Conservation (phyloP, 2,888 invertebrate species). For the Amphipoea lucens region DNA sequence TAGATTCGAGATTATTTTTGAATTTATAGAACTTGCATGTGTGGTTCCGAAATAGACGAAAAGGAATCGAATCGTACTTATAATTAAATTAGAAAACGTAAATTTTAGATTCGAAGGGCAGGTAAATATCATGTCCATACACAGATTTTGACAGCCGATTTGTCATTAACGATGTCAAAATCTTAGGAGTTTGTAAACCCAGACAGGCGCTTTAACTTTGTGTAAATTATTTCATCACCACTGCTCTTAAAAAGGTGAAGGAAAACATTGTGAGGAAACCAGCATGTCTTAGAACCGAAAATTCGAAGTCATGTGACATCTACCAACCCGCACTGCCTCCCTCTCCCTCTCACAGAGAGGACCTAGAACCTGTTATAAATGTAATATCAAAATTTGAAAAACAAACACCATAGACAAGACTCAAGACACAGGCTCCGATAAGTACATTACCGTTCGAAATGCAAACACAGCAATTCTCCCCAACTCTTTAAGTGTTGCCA, state of each 20-base stretch:
- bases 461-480: slow-evolving; percentile 35
- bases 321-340: no score
- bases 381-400: not conserved
- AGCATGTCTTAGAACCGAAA: no score
- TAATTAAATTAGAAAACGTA: not conserved
- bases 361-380: not conserved
- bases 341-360: no score
- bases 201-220: no score
- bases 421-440: not conserved
- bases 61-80: not conserved
- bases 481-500: slow-evolving; percentile 57
- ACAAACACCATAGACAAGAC: not conserved
- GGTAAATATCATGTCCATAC: not conserved
- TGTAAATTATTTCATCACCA: no score
- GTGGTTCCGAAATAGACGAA: not conserved
- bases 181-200: not conserved
- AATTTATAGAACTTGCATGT: not conserved
- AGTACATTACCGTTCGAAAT: slow-evolving; percentile 24
- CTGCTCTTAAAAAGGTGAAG: no score
- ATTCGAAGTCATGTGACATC: no score
- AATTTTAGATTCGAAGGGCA: not conserved
- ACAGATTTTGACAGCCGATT: not conserved
- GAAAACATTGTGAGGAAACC: no score
- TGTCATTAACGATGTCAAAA: no score
- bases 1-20: not conserved